Conservation (phyloP, 1,140 invertebrate species). For the Zaprionus tsacasi region DNA sequence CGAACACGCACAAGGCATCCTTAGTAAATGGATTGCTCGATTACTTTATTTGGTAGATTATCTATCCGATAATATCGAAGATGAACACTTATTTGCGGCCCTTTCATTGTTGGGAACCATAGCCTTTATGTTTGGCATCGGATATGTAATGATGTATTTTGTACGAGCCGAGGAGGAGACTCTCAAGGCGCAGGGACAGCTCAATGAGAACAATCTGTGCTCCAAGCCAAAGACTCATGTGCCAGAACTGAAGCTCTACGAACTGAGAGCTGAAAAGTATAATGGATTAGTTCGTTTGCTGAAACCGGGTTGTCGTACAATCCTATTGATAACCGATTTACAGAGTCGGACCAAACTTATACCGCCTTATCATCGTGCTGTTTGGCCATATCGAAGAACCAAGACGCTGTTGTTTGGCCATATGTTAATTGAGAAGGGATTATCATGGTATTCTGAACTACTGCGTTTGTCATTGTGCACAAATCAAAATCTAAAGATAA, state of each 20-base stretch:
- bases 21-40: constrained; percentile 89
- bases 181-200: constrained; percentile 87
- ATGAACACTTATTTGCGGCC: constrained; percentile 92
- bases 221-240: constrained; percentile 45
- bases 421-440: constrained; percentile 94
- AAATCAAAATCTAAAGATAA: constrained; percentile 93
- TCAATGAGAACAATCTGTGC: constrained; percentile 50
- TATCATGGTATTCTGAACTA: constrained; percentile 96
- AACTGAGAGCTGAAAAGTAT: constrained; percentile 97
- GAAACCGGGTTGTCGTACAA: constrained; percentile 97
- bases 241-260: constrained; percentile 92
- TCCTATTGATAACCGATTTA: constrained; percentile 95
- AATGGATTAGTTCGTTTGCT: constrained; percentile 96
- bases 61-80: constrained; percentile 89
- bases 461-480: constrained; percentile 93
- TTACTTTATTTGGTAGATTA: constrained; percentile 90
- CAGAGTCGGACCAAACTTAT: constrained; percentile 94
- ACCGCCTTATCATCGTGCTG: constrained; percentile 95
- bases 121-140: constrained; percentile 91
- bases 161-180: constrained; percentile 93
- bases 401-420: constrained; percentile 97
- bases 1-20: constrained; percentile 90
- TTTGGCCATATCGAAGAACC: constrained; percentile 98
- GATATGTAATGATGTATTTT: constrained; percentile 95
- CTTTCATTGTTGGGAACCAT: constrained; percentile 93